Conservation (phyloP, 2,888 invertebrate genomes). For the Volucella bombylans region DNA sequence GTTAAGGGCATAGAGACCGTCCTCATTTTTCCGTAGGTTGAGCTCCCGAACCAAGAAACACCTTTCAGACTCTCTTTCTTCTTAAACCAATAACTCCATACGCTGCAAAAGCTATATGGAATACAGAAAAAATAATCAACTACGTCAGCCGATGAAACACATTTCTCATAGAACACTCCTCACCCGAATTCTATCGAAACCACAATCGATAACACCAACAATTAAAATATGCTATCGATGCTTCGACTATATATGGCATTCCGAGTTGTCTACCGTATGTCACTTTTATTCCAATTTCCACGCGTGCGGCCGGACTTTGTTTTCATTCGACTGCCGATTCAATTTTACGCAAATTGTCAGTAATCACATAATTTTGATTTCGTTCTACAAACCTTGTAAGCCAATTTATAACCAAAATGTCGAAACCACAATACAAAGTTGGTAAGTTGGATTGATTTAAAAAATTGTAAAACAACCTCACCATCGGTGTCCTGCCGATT, state of each 20-base stretch:
- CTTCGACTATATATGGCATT: not conserved
- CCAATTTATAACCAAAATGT: slow-evolving; percentile 75
- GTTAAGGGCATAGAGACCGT: too few species aligned
- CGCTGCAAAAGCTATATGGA: not conserved
- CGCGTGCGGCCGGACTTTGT: slow-evolving; percentile 64
- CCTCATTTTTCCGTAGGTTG: too few species aligned
- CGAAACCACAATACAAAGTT: slow-evolving; percentile 81
- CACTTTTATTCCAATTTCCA: slow-evolving; percentile 54
- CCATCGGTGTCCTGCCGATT: slow-evolving; percentile 6
- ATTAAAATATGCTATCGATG: not conserved
- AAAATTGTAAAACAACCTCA: slow-evolving; percentile 18
- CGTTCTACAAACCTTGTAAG: slow-evolving; percentile 7
- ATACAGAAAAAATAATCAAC: too few species aligned
- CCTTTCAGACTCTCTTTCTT: not conserved
- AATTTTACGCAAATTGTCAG: slow-evolving; percentile 26
- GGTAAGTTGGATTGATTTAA: slow-evolving; percentile 77
- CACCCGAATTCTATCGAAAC: too few species aligned
- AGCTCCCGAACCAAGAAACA: too few species aligned
- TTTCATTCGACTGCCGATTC: slow-evolving; percentile 41
- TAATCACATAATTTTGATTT: slow-evolving; percentile 16
- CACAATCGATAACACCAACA: not conserved
- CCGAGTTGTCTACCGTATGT: slow-evolving; percentile 18
- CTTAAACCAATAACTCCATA: not conserved
- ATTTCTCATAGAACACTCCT: too few species aligned
- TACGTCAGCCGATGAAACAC: too few species aligned